Evolutionary conservation across 1,140 invertebrate species (phyloP).

Genomic region (Lycorma delicatula): DNA sequence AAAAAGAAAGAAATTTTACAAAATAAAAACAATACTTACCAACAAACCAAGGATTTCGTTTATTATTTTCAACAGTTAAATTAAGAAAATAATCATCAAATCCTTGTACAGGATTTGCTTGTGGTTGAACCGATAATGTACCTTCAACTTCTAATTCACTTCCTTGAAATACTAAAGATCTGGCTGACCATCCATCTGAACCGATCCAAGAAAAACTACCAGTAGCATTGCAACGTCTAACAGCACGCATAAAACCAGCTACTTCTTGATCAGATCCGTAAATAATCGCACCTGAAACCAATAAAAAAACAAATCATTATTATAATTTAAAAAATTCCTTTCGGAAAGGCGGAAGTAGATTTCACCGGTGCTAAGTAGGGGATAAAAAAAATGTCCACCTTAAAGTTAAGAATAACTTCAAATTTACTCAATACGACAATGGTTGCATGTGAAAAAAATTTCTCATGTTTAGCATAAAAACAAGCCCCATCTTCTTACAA

Average conservation of each 20-base stretch:
- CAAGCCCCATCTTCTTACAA: no score
- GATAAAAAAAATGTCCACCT: no score
- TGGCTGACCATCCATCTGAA: slow-evolving; percentile 85
- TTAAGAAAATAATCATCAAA: slow-evolving; percentile 84
- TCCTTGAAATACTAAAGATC: slow-evolving; percentile 77
- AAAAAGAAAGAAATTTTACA: no score
- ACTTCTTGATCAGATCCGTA: slow-evolving; percentile 96
- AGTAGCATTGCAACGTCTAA: slow-evolving; percentile 77
- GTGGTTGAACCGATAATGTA: slow-evolving; percentile 85
- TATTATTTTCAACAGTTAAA: slow-evolving; percentile 77
- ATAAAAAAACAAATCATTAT: slow-evolving; percentile 15
- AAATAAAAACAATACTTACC: slow-evolving; percentile 50
- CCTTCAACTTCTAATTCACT: slow-evolving; percentile 84
- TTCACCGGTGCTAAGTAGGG: no score
- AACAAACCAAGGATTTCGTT: slow-evolving; percentile 86
- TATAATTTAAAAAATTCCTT: no score
- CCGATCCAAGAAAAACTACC: slow-evolving; percentile 90
- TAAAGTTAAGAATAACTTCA: no score
- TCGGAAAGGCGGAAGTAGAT: no score
- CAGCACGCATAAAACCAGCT: slow-evolving; percentile 84
- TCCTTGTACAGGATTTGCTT: slow-evolving; percentile 74
- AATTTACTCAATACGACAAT: no score
- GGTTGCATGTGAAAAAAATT: no score
- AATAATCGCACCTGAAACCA: slow-evolving; percentile 77
- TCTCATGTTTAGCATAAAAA: no score